Percentiles rank a stretch among this genome's conserved stretches.
Evolutionary conservation across 2,888 invertebrate genomes (phyloP).

Genomic region (Nasonia oneida): DNA sequence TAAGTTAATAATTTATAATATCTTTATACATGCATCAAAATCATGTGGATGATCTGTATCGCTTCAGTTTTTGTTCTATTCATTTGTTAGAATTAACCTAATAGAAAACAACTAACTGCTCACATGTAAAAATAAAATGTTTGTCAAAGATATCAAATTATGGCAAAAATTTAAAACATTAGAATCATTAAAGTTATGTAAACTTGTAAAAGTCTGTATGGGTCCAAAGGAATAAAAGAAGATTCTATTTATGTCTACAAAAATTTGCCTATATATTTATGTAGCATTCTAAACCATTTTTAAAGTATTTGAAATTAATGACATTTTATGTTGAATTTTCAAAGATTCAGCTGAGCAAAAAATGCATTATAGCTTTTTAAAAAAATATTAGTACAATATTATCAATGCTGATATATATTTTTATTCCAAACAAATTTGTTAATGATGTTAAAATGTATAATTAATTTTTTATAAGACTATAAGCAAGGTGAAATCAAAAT

Average conservation of each 20-base stretch:
- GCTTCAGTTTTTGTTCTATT: constrained; percentile 4
- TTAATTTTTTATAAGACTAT: constrained; percentile 26
- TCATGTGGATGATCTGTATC: background rate
- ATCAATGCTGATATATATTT: constrained; percentile 34
- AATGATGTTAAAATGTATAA: constrained; percentile 36
- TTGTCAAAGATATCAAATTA: constrained; percentile 20
- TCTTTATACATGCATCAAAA: background rate
- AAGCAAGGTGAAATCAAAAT: constrained; percentile 33
- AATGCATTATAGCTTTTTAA: background rate
- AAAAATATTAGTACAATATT: constrained; percentile 31
- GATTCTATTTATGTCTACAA: constrained; percentile 44
- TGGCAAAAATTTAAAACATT: background rate
- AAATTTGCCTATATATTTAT: constrained; percentile 15
- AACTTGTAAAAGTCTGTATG: constrained; percentile 43
- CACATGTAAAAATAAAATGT: background rate
- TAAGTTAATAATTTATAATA: constrained; percentile 38
- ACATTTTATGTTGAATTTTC: background rate
- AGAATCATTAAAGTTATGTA: constrained; percentile 21
- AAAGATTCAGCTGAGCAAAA: background rate
- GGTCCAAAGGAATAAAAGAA: constrained; percentile 51
- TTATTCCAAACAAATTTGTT: constrained; percentile 36
- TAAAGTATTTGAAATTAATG: background rate
- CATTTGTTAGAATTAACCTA: background rate
- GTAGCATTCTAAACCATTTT: constrained; percentile 20
- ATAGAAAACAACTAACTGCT: background rate